A percentile compares a stretch with the other conserved stretches of the same genome.
Evolutionary conservation across 2,888 invertebrate species (phyloP).

Genomic region (Drosophila bunnanda): DNA sequence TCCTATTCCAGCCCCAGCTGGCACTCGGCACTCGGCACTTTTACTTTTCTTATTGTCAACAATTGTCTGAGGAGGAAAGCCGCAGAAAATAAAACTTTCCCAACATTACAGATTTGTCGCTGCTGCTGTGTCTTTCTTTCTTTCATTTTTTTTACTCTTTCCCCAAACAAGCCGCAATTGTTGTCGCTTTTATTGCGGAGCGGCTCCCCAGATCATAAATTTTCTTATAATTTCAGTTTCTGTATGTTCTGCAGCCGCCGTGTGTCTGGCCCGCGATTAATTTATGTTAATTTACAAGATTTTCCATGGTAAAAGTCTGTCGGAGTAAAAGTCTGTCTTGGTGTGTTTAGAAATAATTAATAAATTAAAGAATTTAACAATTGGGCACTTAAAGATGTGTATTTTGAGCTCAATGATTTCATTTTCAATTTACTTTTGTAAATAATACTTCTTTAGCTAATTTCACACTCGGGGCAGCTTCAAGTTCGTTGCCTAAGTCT

Average conservation of each 20-base stretch:
- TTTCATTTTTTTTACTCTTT: background rate
- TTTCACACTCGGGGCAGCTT: no score
- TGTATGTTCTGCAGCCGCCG: slow-evolving; percentile 25
- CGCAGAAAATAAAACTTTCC: slow-evolving; percentile 46
- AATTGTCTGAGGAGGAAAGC: slow-evolving; percentile 30
- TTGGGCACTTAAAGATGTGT: no score
- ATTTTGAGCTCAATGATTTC: no score
- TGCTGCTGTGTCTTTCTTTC: background rate
- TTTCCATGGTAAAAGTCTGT: slow-evolving; percentile 12
- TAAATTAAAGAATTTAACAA: no score
- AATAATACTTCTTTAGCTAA: no score
- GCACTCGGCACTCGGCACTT: slow-evolving; percentile 44
- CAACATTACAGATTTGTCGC: slow-evolving; percentile 46
- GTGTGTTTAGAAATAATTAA: no score
- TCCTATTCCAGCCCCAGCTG: slow-evolving; percentile 13
- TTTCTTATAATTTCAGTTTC: slow-evolving; percentile 65
- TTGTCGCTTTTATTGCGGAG: slow-evolving; percentile 39
- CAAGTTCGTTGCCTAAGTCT: slow-evolving; percentile 10
- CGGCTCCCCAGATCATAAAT: slow-evolving; percentile 58
- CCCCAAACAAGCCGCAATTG: slow-evolving; percentile 26
- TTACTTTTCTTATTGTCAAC: slow-evolving; percentile 55
- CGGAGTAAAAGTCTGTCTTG: slow-evolving; percentile 26
- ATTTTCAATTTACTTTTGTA: no score
- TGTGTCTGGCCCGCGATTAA: slow-evolving; percentile 19
- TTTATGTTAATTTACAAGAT: slow-evolving; percentile 32